Evolutionary conservation across 2,113 vertebrate genomes (phyloP), one percentile per base, ranked within the genome.

Genomic region (Malurus elegans): DNA sequence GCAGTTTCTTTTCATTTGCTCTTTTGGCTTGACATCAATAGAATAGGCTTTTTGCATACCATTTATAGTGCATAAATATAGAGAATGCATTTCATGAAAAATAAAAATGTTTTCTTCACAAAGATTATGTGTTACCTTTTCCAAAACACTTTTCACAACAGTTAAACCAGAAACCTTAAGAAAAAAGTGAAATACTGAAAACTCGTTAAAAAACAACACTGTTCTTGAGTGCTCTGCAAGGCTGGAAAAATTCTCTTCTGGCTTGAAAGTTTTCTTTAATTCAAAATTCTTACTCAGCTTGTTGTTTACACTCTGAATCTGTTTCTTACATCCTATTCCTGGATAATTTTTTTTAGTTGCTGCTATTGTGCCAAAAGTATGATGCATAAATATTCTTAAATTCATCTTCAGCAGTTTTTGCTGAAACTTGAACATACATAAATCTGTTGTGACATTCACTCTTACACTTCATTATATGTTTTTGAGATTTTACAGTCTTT

Each of bases 391-490:
- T 92, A 94, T 57, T 92, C 93, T 82, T 40, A 90, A 86, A 93
- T 93, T 96, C 66, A 34, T 92, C 92, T 96, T 97, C 86, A 62
- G 78, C 91, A 92, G 42, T 96, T 95, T 93, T 94, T 91, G 71
- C 83, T 78, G 51, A 45, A 94, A 84, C 79, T 92, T 3, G 61
- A 95, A 85, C 34, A 51, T 73, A 93, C 79, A 90, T 94, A 96
- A 95, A 97, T 95, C 91, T 96, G 91, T 92, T 23, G 1, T 95
- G 91, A 91, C 95, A 91, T 92, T 95, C 83, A 93, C 20, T 97
- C 57, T 90, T 76, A 87, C 36, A 53, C 56, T 94, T 91, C 90
- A 51, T 86, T 96, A 67, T 71, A 78, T 60, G 69, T 95, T 96
- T 88, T 88, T 2, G 2, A 67, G 72, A 92, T 96, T 79, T 86